Conservation (phyloP, 1,140 invertebrate genomes). For the Tetramorium simillimum region DNA sequence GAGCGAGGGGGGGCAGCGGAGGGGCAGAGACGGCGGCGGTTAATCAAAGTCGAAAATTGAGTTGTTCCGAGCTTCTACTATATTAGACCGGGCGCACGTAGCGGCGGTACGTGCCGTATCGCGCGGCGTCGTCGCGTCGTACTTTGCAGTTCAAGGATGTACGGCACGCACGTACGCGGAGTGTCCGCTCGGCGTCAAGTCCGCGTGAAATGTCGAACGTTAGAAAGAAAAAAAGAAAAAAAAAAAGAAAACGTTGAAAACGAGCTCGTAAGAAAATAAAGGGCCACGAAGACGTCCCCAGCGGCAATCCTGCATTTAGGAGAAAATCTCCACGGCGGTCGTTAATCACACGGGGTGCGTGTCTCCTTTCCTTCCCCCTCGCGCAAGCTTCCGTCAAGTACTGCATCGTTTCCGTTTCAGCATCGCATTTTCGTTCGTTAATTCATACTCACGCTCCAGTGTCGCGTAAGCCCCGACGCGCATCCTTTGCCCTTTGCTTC, state of each 20-base stretch:
- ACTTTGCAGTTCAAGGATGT: slow-evolving; percentile 29
- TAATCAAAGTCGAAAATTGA: slow-evolving; percentile 59
- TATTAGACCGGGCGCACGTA: slow-evolving; percentile 1
- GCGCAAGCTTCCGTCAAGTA: no score
- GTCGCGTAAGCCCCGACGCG: neutral
- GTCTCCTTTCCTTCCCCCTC: no score
- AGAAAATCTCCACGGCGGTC: no score
- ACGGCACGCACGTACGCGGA: neutral
- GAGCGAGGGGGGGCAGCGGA: neutral
- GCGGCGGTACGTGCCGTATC: slow-evolving; percentile 27
- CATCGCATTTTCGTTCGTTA: neutral
- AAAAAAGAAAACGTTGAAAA: neutral
- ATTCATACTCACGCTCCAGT: neutral
- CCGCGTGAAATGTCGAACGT: neutral
- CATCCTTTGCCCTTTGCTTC: neutral
- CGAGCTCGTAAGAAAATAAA: neutral
- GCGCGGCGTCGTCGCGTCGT: neutral
- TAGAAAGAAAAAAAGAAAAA: neutral
- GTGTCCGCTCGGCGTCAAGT: neutral
- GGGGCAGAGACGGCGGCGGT: slow-evolving; percentile 1
- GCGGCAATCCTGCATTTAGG: neutral
- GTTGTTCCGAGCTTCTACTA: slow-evolving; percentile 31
- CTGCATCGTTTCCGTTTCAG: no score
- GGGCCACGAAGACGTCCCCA: neutral
- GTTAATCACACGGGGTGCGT: no score